Conservation (phyloP, 2,113 vertebrate genomes). For the Serilophus lunatus region DNA sequence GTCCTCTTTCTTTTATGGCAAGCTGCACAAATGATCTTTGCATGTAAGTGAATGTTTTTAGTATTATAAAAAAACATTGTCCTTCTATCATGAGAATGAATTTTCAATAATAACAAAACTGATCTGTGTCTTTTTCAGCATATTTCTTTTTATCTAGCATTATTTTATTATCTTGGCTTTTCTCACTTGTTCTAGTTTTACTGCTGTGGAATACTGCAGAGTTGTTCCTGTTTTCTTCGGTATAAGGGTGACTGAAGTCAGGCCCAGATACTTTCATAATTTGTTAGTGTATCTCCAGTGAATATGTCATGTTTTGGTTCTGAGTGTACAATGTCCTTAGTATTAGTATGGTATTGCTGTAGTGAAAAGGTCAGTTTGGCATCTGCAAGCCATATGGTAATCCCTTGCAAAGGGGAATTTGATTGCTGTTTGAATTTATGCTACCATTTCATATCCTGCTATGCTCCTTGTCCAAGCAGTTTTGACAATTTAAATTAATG, state of each 20-base stretch:
- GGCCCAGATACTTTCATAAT: background rate
- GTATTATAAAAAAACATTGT: background rate
- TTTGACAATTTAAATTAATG: background rate
- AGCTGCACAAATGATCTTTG: conserved; percentile 95
- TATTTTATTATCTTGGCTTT: background rate
- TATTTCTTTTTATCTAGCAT: background rate
- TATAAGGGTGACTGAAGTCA: background rate
- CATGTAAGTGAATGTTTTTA: conserved; percentile 79
- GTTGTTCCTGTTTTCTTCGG: background rate
- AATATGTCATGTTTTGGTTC: background rate
- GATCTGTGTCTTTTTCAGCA: background rate
- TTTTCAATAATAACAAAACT: background rate
- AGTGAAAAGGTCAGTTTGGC: background rate
- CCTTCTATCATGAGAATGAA: background rate
- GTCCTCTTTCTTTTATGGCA: conserved; percentile 88
- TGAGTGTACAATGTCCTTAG: background rate
- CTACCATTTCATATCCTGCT: background rate
- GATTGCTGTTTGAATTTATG: background rate
- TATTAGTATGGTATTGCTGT: background rate
- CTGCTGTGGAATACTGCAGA: background rate
- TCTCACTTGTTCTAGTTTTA: background rate
- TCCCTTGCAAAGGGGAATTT: background rate
- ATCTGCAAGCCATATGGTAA: background rate
- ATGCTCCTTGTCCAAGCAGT: background rate
- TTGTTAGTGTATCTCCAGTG: background rate